phyloP scores from a whole-genome alignment of 2,113 vertebrate genomes.

The Struthidea cinerea region DNA sequence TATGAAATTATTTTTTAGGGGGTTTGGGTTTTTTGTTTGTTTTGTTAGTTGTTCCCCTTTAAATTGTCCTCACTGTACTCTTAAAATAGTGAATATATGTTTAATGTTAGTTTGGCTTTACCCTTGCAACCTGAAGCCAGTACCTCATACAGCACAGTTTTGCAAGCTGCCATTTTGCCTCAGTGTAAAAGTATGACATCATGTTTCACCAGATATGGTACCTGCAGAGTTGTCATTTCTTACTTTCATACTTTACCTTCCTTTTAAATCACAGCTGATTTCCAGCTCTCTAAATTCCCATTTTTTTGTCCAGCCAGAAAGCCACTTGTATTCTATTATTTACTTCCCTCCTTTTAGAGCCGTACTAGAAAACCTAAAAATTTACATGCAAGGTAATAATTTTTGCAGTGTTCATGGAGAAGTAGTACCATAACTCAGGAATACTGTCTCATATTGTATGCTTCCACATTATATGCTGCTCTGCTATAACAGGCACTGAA shows the following conservation, averaged over 20 bases:
- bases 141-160: background rate
- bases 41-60: background rate
- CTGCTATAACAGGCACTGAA: background rate
- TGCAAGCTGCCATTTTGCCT: background rate
- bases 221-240: background rate
- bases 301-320: background rate
- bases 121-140: background rate
- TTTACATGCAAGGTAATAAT: background rate
- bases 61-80: background rate
- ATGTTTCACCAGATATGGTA: background rate
- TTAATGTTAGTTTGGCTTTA: slow-evolving; percentile 20
- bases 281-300: background rate
- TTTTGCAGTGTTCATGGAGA: background rate
- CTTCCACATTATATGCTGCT: background rate
- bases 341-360: background rate
- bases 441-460: background rate
- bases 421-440: background rate
- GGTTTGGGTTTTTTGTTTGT: background rate
- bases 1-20: background rate
- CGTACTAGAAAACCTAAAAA: background rate
- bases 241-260: background rate
- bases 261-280: slow-evolving; percentile 25
- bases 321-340: background rate
- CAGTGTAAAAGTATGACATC: background rate
- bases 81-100: background rate